phyloP scores from a whole-genome alignment of 2,113 vertebrate species.

The Chlorodrepanis virens region DNA sequence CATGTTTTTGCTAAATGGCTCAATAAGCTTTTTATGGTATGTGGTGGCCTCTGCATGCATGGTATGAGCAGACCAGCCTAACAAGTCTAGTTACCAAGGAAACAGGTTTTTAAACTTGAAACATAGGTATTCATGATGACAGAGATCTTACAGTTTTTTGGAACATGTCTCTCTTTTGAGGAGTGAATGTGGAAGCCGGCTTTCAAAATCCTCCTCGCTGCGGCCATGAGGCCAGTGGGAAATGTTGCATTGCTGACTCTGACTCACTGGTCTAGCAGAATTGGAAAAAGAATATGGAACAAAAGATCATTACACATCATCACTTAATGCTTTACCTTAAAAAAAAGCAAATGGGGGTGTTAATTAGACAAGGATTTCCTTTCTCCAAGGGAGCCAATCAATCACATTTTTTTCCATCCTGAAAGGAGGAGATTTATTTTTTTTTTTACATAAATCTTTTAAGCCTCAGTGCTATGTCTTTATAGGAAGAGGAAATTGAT shows the following conservation, averaged over 20 bases:
- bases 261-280: neutral
- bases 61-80: conserved; percentile 1
- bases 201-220: neutral
- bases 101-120: conserved; percentile 52
- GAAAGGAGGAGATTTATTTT: neutral
- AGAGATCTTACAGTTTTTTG: conserved; percentile 18
- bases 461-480: neutral
- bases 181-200: neutral
- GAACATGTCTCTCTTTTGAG: neutral
- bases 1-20: neutral
- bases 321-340: neutral
- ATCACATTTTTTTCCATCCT: neutral
- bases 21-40: neutral
- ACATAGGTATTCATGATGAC: conserved; percentile 20
- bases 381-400: neutral
- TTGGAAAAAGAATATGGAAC: neutral
- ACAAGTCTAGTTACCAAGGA: conserved; percentile 52
- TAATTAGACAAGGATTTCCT: conserved; percentile 2
- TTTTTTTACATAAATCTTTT: conserved; percentile 26
- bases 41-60: neutral
- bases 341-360: neutral
- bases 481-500: conserved; percentile 30
- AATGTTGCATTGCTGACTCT: neutral
- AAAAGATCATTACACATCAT: neutral
- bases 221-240: neutral